Conservation (phyloP, 2,888 invertebrate genomes). For the Automeris io region DNA sequence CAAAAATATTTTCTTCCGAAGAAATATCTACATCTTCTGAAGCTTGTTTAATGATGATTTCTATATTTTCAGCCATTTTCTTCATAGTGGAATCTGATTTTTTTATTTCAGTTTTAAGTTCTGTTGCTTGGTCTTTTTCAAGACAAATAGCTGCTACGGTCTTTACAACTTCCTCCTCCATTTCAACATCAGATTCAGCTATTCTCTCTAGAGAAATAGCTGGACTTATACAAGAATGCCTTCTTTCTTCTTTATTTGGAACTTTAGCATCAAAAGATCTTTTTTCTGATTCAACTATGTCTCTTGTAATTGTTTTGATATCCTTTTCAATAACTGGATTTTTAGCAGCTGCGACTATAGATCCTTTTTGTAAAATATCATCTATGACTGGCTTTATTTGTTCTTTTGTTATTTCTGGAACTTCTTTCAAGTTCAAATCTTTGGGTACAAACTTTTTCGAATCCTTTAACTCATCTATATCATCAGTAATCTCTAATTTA, state of each 20-base stretch:
- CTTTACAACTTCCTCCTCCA: conserved; percentile 54
- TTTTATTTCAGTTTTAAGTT: conserved; percentile 42
- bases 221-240: conserved; percentile 69
- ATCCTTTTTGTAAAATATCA: conserved; percentile 61
- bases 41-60: conserved; percentile 71
- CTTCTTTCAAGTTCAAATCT: conserved; percentile 40
- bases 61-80: conserved; percentile 72
- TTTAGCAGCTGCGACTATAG: conserved; percentile 50
- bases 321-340: conserved; percentile 62
- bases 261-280: conserved; percentile 68
- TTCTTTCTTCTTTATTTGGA: conserved; percentile 61
- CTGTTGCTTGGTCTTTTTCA: conserved; percentile 24
- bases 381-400: conserved; percentile 64
- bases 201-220: conserved; percentile 68
- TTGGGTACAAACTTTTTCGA: conserved; percentile 37
- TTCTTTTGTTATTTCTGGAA: conserved; percentile 56
- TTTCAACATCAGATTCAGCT: conserved; percentile 64
- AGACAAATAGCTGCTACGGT: conserved; percentile 16
- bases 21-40: conserved; percentile 66
- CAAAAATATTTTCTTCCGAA: conserved; percentile 49
- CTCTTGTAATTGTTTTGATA: conserved; percentile 49
- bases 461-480: conserved; percentile 32
- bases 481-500: conserved; percentile 46
- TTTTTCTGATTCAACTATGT: conserved; percentile 58
- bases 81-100: conserved; percentile 72